phyloP scores from a whole-genome alignment of 2,888 invertebrate species.

The Tholera decimalis region DNA sequence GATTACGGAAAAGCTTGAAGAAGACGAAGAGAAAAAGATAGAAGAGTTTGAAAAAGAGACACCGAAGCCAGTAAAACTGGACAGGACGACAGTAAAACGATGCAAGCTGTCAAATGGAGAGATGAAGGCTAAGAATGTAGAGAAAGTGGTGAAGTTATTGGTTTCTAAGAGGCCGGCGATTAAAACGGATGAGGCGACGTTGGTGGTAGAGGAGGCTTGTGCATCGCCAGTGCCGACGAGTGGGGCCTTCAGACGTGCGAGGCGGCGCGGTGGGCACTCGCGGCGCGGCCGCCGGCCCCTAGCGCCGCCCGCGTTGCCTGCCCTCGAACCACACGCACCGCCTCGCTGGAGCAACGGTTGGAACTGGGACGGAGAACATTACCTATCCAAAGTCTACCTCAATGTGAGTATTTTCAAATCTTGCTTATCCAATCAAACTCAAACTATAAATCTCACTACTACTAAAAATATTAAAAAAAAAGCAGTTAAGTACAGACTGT shows the following conservation, averaged over 20 bases:
- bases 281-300: constrained; percentile 66
- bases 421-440: neutral
- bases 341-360: constrained; percentile 97
- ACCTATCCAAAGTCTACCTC: constrained; percentile 96
- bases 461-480: no score
- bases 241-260: constrained; percentile 57
- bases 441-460: neutral
- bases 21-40: constrained; percentile 52
- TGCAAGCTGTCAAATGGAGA: constrained; percentile 79
- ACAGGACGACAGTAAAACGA: constrained; percentile 69
- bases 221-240: constrained; percentile 71
- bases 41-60: constrained; percentile 54
- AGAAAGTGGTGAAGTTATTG: constrained; percentile 85
- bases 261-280: constrained; percentile 68
- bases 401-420: constrained; percentile 93
- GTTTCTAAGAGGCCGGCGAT: constrained; percentile 87
- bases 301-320: constrained; percentile 62
- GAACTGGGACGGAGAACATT: constrained; percentile 97
- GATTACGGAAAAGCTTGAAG: constrained; percentile 50
- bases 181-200: constrained; percentile 83
- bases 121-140: constrained; percentile 83
- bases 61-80: constrained; percentile 37
- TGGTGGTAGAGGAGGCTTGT: constrained; percentile 83
- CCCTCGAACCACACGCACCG: constrained; percentile 73
- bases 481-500: no score